Conservation (phyloP, 2,797 vertebrate genomes). For the Ctenopoma multispine region DNA sequence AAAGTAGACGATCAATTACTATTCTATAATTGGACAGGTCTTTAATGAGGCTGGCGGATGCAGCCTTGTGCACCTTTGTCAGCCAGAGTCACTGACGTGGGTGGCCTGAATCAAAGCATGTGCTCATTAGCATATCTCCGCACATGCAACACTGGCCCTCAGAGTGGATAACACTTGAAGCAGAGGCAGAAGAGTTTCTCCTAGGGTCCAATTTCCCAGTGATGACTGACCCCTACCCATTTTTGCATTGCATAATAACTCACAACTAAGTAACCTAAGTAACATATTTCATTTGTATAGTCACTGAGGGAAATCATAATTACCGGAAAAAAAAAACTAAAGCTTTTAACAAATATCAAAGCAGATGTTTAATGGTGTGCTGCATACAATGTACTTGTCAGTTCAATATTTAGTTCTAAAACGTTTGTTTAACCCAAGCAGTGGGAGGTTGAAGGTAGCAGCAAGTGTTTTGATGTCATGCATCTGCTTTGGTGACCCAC, state of each 20-base stretch:
- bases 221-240: slow-evolving; percentile 42
- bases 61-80: slow-evolving; percentile 81
- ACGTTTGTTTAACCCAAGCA: neutral
- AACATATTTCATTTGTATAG: slow-evolving; percentile 37
- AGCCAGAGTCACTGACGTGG: slow-evolving; percentile 73
- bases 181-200: slow-evolving; percentile 54
- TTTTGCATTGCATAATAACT: slow-evolving; percentile 41
- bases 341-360: slow-evolving; percentile 22
- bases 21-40: slow-evolving; percentile 83
- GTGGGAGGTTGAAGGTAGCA: slow-evolving; percentile 26
- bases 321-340: neutral
- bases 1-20: slow-evolving; percentile 84
- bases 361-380: slow-evolving; percentile 17
- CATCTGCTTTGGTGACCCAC: slow-evolving; percentile 29
- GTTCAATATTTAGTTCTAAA: slow-evolving; percentile 3
- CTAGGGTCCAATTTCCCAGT: slow-evolving; percentile 39
- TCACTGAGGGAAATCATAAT: neutral
- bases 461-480: slow-evolving; percentile 12
- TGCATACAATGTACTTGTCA: neutral
- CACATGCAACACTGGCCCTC: slow-evolving; percentile 62
- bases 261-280: slow-evolving; percentile 33
- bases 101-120: slow-evolving; percentile 77
- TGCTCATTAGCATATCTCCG: slow-evolving; percentile 74
- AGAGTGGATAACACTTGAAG: slow-evolving; percentile 61
- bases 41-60: slow-evolving; percentile 85